Conservation (phyloP, 2,888 invertebrate species). For the Zaprionus bogoriensis region DNA sequence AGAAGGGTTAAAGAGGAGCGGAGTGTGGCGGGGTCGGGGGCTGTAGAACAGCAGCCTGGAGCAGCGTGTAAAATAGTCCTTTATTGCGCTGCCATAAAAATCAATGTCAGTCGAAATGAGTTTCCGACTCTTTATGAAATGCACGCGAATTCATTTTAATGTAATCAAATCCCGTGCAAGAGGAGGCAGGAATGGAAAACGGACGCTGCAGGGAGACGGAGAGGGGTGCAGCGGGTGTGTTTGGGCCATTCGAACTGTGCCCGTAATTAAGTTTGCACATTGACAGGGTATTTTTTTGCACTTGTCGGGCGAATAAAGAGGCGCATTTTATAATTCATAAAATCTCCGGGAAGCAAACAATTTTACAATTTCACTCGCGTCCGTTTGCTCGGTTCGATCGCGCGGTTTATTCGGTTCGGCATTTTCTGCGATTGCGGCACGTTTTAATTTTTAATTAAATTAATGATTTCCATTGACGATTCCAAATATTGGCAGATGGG, state of each 20-base stretch:
- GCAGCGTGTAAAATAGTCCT: neutral
- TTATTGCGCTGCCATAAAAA: constrained; percentile 12
- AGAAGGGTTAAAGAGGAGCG: neutral
- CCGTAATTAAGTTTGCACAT: constrained; percentile 66
- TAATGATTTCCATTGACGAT: constrained; percentile 62
- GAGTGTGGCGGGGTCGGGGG: neutral
- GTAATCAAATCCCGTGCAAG: constrained; percentile 49
- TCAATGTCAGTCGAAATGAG: constrained; percentile 35
- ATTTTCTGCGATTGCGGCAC: constrained; percentile 37
- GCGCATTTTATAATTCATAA: constrained; percentile 31
- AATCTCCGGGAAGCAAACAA: constrained; percentile 19
- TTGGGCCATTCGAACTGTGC: neutral
- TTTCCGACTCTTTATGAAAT: constrained; percentile 16
- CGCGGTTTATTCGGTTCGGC: neutral
- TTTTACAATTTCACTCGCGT: constrained; percentile 5
- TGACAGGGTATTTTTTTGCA: constrained; percentile 35
- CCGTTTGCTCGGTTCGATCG: neutral
- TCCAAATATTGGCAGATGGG: constrained; percentile 40
- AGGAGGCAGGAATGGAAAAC: no score
- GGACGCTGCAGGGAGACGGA: constrained; percentile 4
- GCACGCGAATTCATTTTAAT: constrained; percentile 55
- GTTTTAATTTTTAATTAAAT: constrained; percentile 75
- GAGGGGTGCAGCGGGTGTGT: neutral
- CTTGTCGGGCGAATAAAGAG: constrained; percentile 6
- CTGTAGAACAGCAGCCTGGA: neutral